Percentiles rank a stretch among this genome's conserved stretches.
Conservation (phyloP, 2,888 invertebrate genomes). For the Julus scandinavius region DNA sequence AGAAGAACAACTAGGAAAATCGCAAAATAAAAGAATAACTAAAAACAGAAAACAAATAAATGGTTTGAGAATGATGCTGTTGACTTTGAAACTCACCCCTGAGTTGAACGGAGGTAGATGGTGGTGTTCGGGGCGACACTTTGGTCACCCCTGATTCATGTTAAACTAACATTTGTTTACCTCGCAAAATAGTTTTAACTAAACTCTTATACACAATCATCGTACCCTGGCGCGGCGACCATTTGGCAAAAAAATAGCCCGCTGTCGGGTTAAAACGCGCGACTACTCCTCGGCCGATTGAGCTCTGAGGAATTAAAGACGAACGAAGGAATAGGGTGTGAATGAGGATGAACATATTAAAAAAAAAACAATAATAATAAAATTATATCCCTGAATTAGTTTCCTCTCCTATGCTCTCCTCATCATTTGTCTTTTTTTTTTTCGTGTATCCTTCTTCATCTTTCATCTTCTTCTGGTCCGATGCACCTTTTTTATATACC, state of each 20-base stretch:
- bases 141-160: neutral
- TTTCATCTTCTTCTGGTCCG: neutral
- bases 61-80: slow-evolving; percentile 48
- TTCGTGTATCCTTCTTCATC: neutral
- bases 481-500: neutral
- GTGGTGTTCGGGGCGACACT: neutral
- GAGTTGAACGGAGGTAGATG: slow-evolving; percentile 54
- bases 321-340: neutral
- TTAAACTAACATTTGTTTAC: neutral
- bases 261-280: neutral
- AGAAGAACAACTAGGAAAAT: slow-evolving; percentile 18
- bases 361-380: slow-evolving; percentile 53
- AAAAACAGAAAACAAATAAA: slow-evolving; percentile 43
- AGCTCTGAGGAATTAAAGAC: slow-evolving; percentile 1
- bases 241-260: slow-evolving; percentile 5
- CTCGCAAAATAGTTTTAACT: slow-evolving; percentile 17
- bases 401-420: neutral
- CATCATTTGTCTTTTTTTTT: neutral
- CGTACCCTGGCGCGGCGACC: neutral
- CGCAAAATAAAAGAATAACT: neutral
- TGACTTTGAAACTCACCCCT: slow-evolving; percentile 55
- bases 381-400: slow-evolving; percentile 54
- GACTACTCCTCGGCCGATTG: neutral
- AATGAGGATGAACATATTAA: slow-evolving; percentile 15
- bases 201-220: slow-evolving; percentile 37